phyloP scores from a whole-genome alignment of 2,113 vertebrate genomes.

The Megalops atlanticus region DNA sequence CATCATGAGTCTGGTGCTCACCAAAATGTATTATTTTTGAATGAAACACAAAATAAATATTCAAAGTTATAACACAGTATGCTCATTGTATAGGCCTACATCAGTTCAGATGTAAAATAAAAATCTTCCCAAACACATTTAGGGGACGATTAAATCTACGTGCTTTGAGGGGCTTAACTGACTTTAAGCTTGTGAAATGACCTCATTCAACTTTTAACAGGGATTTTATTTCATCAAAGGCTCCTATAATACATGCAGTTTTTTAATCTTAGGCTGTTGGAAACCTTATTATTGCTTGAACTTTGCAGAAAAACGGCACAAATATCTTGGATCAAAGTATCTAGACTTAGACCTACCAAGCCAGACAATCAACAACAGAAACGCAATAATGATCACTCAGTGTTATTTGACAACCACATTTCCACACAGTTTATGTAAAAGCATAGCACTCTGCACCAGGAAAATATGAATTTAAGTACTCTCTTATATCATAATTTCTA shows the following conservation, averaged over 20 bases:
- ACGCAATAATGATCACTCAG: too few relatives aligned
- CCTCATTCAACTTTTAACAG: background rate
- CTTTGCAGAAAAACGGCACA: background rate
- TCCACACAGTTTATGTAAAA: too few relatives aligned
- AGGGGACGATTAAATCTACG: background rate
- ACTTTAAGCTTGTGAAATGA: background rate
- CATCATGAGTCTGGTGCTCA: too few relatives aligned
- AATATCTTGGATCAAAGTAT: background rate
- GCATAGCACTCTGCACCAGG: too few relatives aligned
- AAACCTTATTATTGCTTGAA: background rate
- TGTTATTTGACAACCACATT: too few relatives aligned
- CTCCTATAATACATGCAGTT: background rate
- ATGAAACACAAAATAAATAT: too few relatives aligned
- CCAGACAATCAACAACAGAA: too few relatives aligned
- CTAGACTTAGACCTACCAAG: background rate
- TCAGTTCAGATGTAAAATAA: background rate
- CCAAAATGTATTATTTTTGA: too few relatives aligned
- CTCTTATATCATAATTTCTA: background rate
- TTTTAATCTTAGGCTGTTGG: background rate
- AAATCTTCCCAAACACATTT: background rate
- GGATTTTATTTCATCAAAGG: background rate
- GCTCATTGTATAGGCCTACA: too few relatives aligned
- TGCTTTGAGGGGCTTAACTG: background rate
- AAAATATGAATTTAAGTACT: background rate
- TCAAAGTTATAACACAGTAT: background rate